Percentiles rank a stretch among this genome's conserved stretches.
Conservation (phyloP, 2,888 invertebrate species). For the Polydrusus tereticollis region DNA sequence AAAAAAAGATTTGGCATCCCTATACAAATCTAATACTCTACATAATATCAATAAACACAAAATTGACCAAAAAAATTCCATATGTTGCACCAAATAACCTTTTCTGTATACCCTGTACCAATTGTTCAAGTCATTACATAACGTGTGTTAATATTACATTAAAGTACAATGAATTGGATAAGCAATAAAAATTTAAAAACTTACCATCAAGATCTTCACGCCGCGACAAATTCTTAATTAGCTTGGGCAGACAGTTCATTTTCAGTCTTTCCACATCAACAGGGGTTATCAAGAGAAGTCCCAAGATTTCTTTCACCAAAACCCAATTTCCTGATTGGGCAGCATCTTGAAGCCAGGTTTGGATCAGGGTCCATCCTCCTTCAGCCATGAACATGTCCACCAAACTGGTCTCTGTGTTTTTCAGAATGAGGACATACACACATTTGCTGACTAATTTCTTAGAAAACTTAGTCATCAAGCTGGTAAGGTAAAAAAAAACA, state of each 20-base stretch:
- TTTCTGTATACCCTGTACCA: too few relatives aligned
- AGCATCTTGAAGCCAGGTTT: constrained; percentile 92
- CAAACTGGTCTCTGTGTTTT: constrained; percentile 85
- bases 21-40: too few relatives aligned
- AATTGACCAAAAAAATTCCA: too few relatives aligned
- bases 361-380: constrained; percentile 93
- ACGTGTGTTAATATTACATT: too few relatives aligned
- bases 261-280: constrained; percentile 92
- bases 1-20: too few relatives aligned
- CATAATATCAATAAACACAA: too few relatives aligned
- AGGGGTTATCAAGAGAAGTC: constrained; percentile 87
- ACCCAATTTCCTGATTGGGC: constrained; percentile 88
- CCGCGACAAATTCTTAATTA: constrained; percentile 89
- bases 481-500: constrained; percentile 63
- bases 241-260: constrained; percentile 91
- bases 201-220: constrained; percentile 86
- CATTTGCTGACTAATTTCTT: constrained; percentile 96
- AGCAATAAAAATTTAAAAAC: too few relatives aligned
- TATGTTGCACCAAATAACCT: too few relatives aligned
- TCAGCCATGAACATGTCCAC: constrained; percentile 90
- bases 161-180: too few relatives aligned
- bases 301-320: constrained; percentile 87
- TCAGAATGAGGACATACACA: constrained; percentile 93
- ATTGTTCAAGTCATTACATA: too few relatives aligned
- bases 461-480: constrained; percentile 95